Evolutionary conservation across 2,888 invertebrate genomes (phyloP).

Genomic region (Acrobasis consociella): DNA sequence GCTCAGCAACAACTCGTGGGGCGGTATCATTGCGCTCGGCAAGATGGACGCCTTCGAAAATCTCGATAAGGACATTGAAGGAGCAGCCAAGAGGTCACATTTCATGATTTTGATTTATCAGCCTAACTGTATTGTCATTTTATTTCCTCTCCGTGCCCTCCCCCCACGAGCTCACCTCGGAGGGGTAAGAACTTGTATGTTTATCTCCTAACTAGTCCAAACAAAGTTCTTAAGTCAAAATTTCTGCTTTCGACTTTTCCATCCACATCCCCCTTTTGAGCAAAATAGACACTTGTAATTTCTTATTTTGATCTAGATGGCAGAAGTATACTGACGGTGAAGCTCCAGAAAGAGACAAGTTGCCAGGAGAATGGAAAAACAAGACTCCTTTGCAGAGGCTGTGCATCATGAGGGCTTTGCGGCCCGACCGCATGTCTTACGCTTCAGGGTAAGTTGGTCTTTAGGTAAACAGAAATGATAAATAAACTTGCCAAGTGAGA

Average conservation of each 20-base stretch:
- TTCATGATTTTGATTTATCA: neutral
- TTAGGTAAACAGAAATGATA: neutral
- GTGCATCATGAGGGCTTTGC: slow-evolving; percentile 95
- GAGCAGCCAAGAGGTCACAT: slow-evolving; percentile 88
- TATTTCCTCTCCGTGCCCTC: no score
- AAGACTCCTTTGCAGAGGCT: slow-evolving; percentile 92
- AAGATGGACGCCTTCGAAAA: slow-evolving; percentile 91
- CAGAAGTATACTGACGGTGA: slow-evolving; percentile 96
- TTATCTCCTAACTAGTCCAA: no score
- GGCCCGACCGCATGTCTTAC: slow-evolving; percentile 97
- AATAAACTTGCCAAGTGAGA: no score
- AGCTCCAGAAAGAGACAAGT: slow-evolving; percentile 95
- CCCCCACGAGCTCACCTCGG: no score
- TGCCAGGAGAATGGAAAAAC: slow-evolving; percentile 98
- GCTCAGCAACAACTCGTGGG: slow-evolving; percentile 90
- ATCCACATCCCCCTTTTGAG: no score
- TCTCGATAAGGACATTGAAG: slow-evolving; percentile 95
- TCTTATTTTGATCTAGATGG: slow-evolving; percentile 84
- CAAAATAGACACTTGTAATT: neutral
- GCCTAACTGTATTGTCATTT: neutral
- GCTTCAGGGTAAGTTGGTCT: slow-evolving; percentile 85
- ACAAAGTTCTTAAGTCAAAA: no score
- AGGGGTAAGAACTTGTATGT: no score
- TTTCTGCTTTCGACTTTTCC: no score
- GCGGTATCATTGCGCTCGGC: slow-evolving; percentile 90